Evolutionary conservation across 2,888 invertebrate species (phyloP), one percentile per base, ranked within the genome.

Genomic region (Poecilobothrus nobilitatus): DNA sequence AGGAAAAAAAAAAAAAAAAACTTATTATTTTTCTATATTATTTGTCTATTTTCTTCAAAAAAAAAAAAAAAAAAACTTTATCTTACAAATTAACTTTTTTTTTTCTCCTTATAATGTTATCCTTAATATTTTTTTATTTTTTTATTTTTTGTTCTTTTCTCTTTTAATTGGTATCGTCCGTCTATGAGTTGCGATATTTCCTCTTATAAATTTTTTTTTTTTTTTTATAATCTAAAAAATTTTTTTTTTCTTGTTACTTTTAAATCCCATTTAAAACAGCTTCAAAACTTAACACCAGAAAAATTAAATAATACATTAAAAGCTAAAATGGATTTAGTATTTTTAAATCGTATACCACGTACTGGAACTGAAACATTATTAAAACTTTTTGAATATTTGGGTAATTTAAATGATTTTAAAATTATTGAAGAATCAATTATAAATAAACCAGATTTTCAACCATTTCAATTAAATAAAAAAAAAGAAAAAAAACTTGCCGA

Each of bases 281-380:
- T 53, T 53, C 15, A 27, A 15, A 41, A 66, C 8, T 20, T 34
- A 27, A 87, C 89, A 73, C 85, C 89, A 0, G 84, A 86, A 78
- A 85, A 86, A 72, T 78, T 92, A 72, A 92, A 92, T 82, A 91
- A 91, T 78, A 92, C 91, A 1, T 85, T 85, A 63, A 84, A 87
- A 66, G 88, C 91, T 0, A 86, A 85, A 71, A 85, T 87, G 33
- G 88, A 92, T 64, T 84, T 92, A 20, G 79, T 95, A 64, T 92
- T 94, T 83, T 95, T 94, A 83, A 95, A 95, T 82, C 85, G 94
- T 21, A 94, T 94, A 62, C 93, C 94, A 12, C 94, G 94, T 83
- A 94, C 94, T 64, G 94, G 94, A 70, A 92, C 92, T 68, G 93
- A 94, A 80, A 91, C 93, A 5, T 87, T 94, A 75, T 94, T 94